These are phyloP conservation scores for Pogoniulus pusillus DNA, from an alignment of 2,797 vertebrate genomes.

Conservation along the genomic window DNA sequence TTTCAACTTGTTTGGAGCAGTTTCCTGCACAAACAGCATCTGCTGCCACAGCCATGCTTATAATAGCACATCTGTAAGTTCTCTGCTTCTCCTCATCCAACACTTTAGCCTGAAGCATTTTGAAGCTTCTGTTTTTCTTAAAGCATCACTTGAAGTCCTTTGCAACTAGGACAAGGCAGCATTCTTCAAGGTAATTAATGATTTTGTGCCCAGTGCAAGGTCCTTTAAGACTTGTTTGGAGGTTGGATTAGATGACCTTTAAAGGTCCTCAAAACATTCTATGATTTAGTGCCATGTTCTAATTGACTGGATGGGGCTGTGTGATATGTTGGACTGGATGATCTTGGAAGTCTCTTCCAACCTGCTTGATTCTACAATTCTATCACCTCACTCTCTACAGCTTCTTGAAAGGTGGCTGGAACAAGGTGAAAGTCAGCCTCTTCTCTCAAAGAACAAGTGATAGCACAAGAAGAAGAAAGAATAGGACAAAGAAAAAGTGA, in stretches of 20 bases:
- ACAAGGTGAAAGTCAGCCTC: too few species aligned
- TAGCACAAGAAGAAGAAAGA: not conserved
- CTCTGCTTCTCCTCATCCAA: not conserved
- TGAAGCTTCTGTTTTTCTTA: not conserved
- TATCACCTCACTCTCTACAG: too few species aligned
- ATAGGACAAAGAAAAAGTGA: too few species aligned
- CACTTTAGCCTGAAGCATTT: not conserved
- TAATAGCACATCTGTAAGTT: not conserved
- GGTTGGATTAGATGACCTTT: not conserved
- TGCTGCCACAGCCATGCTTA: not conserved
- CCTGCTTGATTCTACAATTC: too few species aligned
- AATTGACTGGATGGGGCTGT: too few species aligned
- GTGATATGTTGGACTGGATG: too few species aligned
- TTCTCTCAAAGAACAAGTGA: too few species aligned
- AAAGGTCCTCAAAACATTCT: too few species aligned
- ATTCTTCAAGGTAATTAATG: not conserved
- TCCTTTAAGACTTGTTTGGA: not conserved
- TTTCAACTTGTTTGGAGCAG: not conserved
- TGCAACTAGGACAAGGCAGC: not conserved
- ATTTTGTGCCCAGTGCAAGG: not conserved
- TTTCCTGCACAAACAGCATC: not conserved
- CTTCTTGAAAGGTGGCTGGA: too few species aligned
- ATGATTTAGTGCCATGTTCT: too few species aligned
- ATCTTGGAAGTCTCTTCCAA: too few species aligned
- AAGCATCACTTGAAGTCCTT: not conserved